Conservation (phyloP, 2,888 invertebrate genomes). For the Melipona bicolor region DNA sequence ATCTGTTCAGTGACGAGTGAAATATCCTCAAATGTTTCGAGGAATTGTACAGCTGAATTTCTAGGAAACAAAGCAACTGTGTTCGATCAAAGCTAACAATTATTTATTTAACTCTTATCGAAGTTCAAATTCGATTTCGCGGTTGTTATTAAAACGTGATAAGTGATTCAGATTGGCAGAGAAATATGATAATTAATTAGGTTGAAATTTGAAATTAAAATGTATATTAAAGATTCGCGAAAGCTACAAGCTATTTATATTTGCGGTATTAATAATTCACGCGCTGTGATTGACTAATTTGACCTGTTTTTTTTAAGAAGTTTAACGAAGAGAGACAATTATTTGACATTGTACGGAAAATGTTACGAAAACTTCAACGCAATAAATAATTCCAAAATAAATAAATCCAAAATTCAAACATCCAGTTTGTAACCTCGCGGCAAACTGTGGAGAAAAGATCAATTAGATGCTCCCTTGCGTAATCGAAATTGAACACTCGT, state of each 20-base stretch:
- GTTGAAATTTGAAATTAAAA: neutral
- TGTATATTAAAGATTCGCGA: too few species aligned
- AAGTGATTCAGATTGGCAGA: neutral
- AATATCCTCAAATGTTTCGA: neutral
- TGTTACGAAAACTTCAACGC: neutral
- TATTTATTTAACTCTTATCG: too few species aligned
- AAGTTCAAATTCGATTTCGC: neutral
- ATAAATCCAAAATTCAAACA: neutral
- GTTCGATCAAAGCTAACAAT: neutral
- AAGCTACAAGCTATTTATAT: neutral
- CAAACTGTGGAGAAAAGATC: neutral
- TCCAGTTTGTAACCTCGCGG: neutral
- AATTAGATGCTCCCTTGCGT: neutral
- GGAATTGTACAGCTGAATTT: neutral
- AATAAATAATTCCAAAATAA: neutral
- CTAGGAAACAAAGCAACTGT: neutral
- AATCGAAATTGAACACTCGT: slow-evolving; percentile 6
- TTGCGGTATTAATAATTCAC: neutral
- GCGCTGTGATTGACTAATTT: neutral
- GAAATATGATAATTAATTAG: neutral
- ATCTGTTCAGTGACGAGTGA: neutral
- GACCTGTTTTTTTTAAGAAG: too few species aligned
- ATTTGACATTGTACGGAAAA: too few species aligned
- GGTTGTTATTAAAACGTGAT: neutral
- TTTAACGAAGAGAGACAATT: too few species aligned